These are phyloP conservation scores for Centropus bengalensis DNA, from an alignment of 2,113 vertebrate species.

Conservation along the genomic window DNA sequence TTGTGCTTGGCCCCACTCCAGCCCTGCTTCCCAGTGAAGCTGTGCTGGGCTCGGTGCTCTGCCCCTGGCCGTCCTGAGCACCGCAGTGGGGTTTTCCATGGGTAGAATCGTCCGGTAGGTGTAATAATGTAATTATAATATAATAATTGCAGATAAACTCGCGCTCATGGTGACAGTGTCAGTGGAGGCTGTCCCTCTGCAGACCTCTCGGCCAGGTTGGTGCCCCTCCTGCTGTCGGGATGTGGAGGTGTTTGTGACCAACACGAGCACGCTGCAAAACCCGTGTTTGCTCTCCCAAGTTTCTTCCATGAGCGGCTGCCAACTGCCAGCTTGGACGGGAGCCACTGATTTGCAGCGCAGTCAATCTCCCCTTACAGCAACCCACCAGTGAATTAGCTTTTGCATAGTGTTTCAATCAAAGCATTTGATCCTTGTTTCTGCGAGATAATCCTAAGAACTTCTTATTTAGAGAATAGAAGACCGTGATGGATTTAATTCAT, in stretches of 20 bases:
- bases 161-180: fast-evolving
- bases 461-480: constrained; percentile 83
- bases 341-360: constrained; percentile 73
- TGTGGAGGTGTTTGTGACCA: not conserved
- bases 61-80: not conserved
- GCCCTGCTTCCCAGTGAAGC: not conserved
- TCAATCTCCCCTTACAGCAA: constrained; percentile 71
- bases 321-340: constrained; percentile 60
- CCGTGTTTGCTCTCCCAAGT: not conserved
- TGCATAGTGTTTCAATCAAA: constrained; percentile 82
- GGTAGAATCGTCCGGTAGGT: fast-evolving
- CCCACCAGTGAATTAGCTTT: constrained; percentile 77
- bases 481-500: constrained; percentile 86
- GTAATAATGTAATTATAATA: fast-evolving
- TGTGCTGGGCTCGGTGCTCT: not conserved
- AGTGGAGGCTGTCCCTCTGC: not conserved
- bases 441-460: constrained; percentile 84
- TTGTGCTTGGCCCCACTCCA: no score
- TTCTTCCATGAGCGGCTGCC: not conserved
- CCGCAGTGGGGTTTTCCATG: fast-evolving
- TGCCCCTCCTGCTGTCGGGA: not conserved
- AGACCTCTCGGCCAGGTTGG: fast-evolving
- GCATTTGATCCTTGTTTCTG: constrained; percentile 86
- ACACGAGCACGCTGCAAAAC: not conserved
- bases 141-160: fast-evolving